Base-by-base conservation (phyloP, 2,797 vertebrate species). In the Bradypodion ventrale region DNA sequence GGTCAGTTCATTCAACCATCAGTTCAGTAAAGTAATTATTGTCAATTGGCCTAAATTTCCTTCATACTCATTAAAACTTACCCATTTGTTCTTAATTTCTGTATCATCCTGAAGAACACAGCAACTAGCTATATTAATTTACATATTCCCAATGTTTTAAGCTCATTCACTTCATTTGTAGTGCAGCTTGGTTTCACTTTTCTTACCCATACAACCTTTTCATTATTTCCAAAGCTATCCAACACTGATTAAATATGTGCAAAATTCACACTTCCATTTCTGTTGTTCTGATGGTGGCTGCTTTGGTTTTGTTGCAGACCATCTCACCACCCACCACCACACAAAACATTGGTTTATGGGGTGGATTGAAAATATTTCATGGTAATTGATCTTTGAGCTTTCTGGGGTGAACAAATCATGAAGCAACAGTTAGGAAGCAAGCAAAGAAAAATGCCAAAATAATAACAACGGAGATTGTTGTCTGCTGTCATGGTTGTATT, bases 51-150 rank as follows among this genome's bases (percentile, higher is more conserved):
- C 73, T 75, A 84, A 90, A 84, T 68, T 89, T 89, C 89, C 82
- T 85, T 89, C 65, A 87, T 89, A 78, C 59, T 92, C 91, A 93
- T 88, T 91, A 87, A 62, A 44, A 73, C 80, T 87, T 93, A 90
- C 91, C 15, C 90, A 88, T 89, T 89, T 91, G 92, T 92, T 90
- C 83, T 92, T 89, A 46, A 60, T 78, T 69, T n/a, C 32, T 15
- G 2, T 72, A 42, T 49, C 42, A 49, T 72, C 32, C 66, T 44
- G 52, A 56, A 56, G 52, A 56, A 56, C 40, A 52, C 37, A 46
- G 32, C 49, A 46, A 21, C 56, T 59, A 80, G 15, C 49, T 63
- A 82, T 42, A 73, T 15, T n/a, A 56, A 27, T 56, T 83, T n/a
- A 66, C 32, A 63, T 29, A 29, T 63, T 63, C 7, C 10, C 40